These are phyloP conservation scores for Pelmatolapia mariae DNA, from an alignment of 2,113 vertebrate species.

Conservation along the genomic window DNA sequence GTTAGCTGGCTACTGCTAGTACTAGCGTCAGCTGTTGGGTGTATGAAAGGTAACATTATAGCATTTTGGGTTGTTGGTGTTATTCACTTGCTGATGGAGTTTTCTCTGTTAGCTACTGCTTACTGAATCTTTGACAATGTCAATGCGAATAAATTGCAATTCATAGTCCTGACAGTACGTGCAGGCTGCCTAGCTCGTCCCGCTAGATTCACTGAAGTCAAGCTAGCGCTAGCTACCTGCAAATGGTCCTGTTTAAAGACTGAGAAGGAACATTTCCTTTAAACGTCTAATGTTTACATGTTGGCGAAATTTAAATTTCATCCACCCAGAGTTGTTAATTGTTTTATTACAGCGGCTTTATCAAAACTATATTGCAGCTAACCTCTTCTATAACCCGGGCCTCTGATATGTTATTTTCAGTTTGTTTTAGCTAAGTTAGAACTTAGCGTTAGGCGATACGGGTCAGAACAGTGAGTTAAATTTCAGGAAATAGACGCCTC, in stretches of 20 bases:
- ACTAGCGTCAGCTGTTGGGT: slow-evolving; percentile 56
- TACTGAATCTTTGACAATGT: neutral
- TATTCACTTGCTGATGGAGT: neutral
- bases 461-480: slow-evolving; percentile 22
- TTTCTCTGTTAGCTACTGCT: neutral
- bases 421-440: slow-evolving; percentile 34
- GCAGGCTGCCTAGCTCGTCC: neutral
- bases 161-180: neutral
- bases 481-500: slow-evolving; percentile 66
- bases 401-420: neutral
- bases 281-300: slow-evolving; percentile 53
- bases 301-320: neutral
- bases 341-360: neutral
- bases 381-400: neutral
- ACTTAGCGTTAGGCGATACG: slow-evolving; percentile 21
- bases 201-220: neutral
- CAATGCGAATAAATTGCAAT: slow-evolving; percentile 14
- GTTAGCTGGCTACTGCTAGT: slow-evolving; percentile 49
- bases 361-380: neutral
- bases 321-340: neutral
- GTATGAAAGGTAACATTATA: slow-evolving; percentile 40
- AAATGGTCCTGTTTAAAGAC: slow-evolving; percentile 30
- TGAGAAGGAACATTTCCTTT: slow-evolving; percentile 30
- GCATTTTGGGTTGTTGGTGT: neutral
- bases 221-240: slow-evolving; percentile 44